phyloP scores from a whole-genome alignment of 1,140 invertebrate genomes.

The Stenopsyche tienmushanensis region DNA sequence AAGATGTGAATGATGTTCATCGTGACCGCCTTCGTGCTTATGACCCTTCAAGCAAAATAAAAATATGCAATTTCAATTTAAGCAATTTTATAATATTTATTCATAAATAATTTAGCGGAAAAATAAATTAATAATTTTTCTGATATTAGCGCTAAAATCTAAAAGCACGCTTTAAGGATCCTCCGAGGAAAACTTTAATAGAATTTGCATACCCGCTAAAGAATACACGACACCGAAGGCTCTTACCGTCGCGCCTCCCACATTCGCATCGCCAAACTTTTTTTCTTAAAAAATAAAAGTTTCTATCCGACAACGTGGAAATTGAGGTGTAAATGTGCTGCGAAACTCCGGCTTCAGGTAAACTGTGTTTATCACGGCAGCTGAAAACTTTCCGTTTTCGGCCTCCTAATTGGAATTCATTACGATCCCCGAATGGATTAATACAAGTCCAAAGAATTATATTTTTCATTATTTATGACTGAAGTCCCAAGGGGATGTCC shows the following conservation, averaged over 20 bases:
- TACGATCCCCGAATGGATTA: no score
- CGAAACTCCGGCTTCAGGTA: slow-evolving; percentile 4
- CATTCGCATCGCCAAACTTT: background rate
- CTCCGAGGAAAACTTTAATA: slow-evolving; percentile 16
- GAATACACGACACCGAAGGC: slow-evolving; percentile 8
- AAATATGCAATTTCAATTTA: slow-evolving; percentile 6
- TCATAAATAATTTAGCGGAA: background rate
- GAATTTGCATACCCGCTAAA: slow-evolving; percentile 3
- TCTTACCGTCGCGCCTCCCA: background rate
- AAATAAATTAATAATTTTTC: background rate
- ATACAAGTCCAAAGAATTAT: no score
- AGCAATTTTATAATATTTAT: background rate
- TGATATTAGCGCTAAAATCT: no score
- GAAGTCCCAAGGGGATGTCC: no score
- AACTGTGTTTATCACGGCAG: no score
- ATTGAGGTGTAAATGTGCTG: background rate
- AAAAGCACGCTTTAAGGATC: no score
- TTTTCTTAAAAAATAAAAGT: slow-evolving; percentile 10
- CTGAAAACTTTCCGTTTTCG: slow-evolving; percentile 9
- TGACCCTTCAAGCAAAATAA: no score
- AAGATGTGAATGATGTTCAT: slow-evolving; percentile 55
- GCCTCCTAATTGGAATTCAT: slow-evolving; percentile 19
- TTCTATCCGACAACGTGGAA: background rate
- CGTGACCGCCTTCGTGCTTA: slow-evolving; percentile 56
- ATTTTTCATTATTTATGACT: no score